Evolutionary conservation across 2,888 invertebrate genomes (phyloP).

Genomic region (Lepidocyrtinus sp.): DNA sequence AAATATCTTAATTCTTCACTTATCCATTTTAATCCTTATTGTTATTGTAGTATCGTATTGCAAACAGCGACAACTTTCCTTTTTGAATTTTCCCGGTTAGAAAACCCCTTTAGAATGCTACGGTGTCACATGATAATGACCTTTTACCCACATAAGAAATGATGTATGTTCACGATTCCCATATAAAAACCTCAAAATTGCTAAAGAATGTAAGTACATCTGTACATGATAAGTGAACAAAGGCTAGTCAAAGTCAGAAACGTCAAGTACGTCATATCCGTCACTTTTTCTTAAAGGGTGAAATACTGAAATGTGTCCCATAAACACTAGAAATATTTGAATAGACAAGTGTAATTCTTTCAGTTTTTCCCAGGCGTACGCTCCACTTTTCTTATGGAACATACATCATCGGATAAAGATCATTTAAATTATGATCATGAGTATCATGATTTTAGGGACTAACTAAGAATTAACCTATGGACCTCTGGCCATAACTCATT

Average conservation of each 20-base stretch:
- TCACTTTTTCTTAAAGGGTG: background rate
- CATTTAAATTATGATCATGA: background rate
- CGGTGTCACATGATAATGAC: background rate
- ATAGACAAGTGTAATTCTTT: too few relatives aligned
- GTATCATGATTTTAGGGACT: background rate
- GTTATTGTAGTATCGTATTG: too few relatives aligned
- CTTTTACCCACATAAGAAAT: slow-evolving; percentile 11
- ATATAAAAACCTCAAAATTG: background rate
- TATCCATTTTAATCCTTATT: too few relatives aligned
- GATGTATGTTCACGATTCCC: background rate
- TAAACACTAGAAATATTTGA: background rate
- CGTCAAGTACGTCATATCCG: background rate
- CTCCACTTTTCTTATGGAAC: background rate
- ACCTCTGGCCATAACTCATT: background rate
- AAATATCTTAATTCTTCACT: too few relatives aligned
- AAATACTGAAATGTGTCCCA: background rate
- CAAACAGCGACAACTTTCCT: slow-evolving; percentile 29
- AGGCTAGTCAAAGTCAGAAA: background rate
- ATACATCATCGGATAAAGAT: background rate
- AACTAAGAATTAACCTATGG: background rate
- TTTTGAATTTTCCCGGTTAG: slow-evolving; percentile 31
- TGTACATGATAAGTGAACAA: background rate
- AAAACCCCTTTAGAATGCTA: background rate
- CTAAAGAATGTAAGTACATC: background rate
- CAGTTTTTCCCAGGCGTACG: background rate